Base-by-base conservation (phyloP, 2,888 invertebrate genomes). In the Morpho deidamia region DNA sequence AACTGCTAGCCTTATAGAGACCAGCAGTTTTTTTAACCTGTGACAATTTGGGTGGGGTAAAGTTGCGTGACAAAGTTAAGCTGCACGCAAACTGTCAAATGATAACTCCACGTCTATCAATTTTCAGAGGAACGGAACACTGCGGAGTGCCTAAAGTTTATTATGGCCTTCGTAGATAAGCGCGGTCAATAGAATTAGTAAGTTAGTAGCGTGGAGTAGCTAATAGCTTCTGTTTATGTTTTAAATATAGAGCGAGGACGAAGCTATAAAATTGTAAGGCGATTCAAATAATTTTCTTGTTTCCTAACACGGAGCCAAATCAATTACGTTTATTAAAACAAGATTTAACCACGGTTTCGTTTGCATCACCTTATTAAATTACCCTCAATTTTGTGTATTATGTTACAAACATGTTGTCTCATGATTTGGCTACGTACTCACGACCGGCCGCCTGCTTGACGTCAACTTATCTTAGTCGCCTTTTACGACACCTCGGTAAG, bases 71-170 rank as follows among this genome's bases (percentile, higher is more conserved):
- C 87, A 63, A 53, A 54, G 60, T 53, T 56, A 50, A 51, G 44
- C 58, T 44, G 60, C 68, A 87, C 88, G 87, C 87, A 85, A 82
- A 69, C 85, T 88, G 88, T 89, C 88, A 89, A 88, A 88, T 87
- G 88, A 89, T 89, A 89, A 89, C 86, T 82, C 74, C 69, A 79
- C 69, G 85, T 86, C 87, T 84, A 88, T 89, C 88, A 88, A 87
- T 87, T 88, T 84, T 67, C 65, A 63, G 64, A 78, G 75, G 77
- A 84, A 85, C 82, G 79, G 78, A 81, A 67, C 70, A 67, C 66
- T 60, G 66, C 60, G 66, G 69, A 63, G 66, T 65, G 66, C 68
- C 70, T 71, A 68, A 65, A 72, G 61, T 74, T 72, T 72, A 72
- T 79, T 79, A 75, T 70, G 71, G 72, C 77, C 71, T 75, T 70